Evolutionary conservation across 2,888 invertebrate species (phyloP).

Genomic region (Latheticus oryzae): DNA sequence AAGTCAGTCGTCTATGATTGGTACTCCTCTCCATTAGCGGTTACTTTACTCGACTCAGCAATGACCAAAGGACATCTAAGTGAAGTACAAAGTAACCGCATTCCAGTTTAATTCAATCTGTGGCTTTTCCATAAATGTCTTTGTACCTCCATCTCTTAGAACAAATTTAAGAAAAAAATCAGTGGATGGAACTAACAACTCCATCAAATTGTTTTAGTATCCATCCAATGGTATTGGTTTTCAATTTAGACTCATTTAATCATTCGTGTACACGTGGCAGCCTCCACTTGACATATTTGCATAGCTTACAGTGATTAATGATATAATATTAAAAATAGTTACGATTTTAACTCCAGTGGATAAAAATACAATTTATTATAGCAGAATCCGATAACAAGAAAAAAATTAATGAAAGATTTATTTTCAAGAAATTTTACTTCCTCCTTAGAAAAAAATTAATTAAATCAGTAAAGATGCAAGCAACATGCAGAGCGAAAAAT

Average conservation of each 20-base stretch:
- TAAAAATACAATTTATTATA: too few species aligned
- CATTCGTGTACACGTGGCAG: constrained; percentile 52
- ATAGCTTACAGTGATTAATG: constrained; percentile 51
- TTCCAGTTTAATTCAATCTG: constrained; percentile 41
- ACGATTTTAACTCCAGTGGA: too few species aligned
- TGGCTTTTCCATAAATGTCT: constrained; percentile 36
- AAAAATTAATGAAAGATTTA: too few species aligned
- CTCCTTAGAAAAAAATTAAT: constrained; percentile 43
- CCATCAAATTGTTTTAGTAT: constrained; percentile 26
- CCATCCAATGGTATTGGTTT: constrained; percentile 51
- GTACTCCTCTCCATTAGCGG: constrained; percentile 41
- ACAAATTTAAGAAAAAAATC: too few species aligned
- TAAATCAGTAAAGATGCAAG: constrained; percentile 44
- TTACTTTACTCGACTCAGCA: constrained; percentile 36
- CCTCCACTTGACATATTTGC: constrained; percentile 46
- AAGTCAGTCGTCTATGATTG: constrained; percentile 15
- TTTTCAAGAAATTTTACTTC: constrained; percentile 36
- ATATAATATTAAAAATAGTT: constrained; percentile 50
- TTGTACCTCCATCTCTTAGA: too few species aligned
- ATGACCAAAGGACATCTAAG: constrained; percentile 41
- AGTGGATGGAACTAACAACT: constrained; percentile 34
- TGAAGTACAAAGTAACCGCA: constrained; percentile 46
- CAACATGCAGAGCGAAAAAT: constrained; percentile 46
- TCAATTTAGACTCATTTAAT: constrained; percentile 57
- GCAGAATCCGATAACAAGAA: too few species aligned